Conservation (phyloP, 2,888 invertebrate species). For the Heliconius ismenius region DNA sequence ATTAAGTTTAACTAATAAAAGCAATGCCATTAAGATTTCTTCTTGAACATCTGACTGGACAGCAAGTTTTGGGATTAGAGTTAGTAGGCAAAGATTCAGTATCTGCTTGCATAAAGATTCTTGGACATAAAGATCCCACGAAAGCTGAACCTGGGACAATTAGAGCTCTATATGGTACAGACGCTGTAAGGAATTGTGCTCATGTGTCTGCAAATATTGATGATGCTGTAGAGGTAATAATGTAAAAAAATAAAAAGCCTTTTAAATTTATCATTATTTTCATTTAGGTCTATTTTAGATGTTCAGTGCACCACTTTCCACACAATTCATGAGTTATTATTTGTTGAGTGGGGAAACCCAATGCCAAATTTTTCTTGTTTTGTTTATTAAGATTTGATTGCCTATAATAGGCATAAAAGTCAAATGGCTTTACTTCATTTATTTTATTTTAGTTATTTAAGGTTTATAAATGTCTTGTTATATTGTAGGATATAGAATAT, state of each 20-base stretch:
- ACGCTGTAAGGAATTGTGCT: slow-evolving; percentile 85
- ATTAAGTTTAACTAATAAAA: neutral
- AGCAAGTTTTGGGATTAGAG: slow-evolving; percentile 87
- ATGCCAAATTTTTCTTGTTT: too few relatives aligned
- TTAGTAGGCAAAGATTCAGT: slow-evolving; percentile 87
- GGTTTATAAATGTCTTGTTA: neutral
- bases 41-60: slow-evolving; percentile 84
- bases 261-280: neutral
- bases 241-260: too few relatives aligned
- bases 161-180: slow-evolving; percentile 85
- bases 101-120: slow-evolving; percentile 78
- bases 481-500: slow-evolving; percentile 81
- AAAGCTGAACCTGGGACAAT: slow-evolving; percentile 84
- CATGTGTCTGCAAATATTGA: slow-evolving; percentile 84
- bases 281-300: neutral
- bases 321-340: neutral
- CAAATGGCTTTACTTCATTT: neutral
- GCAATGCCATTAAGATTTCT: slow-evolving; percentile 71
- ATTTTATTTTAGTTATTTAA: neutral
- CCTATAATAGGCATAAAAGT: neutral
- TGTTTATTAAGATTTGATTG: too few relatives aligned
- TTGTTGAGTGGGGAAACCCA: neutral
- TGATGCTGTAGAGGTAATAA: slow-evolving; percentile 74
- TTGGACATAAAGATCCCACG: slow-evolving; percentile 84
- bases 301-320: neutral